phyloP scores from a whole-genome alignment of 2,888 invertebrate species.

The Lasioglossum marginatum region DNA sequence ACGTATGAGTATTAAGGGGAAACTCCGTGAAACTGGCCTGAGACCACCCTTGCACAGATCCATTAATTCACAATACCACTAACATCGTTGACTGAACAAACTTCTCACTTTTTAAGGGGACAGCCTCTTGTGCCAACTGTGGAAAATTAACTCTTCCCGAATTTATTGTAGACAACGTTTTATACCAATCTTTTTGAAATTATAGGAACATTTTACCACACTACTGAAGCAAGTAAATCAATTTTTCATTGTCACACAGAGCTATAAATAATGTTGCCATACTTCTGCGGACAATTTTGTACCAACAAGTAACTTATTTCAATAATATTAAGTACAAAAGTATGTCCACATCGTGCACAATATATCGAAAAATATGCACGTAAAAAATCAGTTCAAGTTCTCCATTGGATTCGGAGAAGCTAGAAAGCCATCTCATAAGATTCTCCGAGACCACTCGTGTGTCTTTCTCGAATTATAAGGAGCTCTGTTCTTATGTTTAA shows the following conservation, averaged over 20 bases:
- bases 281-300: neutral
- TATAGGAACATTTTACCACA: neutral
- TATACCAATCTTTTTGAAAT: neutral
- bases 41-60: slow-evolving; percentile 74
- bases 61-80: slow-evolving; percentile 66
- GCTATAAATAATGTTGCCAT: too few relatives aligned
- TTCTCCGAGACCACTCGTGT: too few relatives aligned
- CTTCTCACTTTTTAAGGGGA: neutral
- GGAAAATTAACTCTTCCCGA: neutral
- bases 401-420: too few relatives aligned
- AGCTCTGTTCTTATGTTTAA: too few relatives aligned
- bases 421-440: too few relatives aligned
- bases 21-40: slow-evolving; percentile 64
- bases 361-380: neutral
- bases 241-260: too few relatives aligned
- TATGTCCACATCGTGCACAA: too few relatives aligned
- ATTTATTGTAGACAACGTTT: too few relatives aligned
- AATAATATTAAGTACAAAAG: too few relatives aligned
- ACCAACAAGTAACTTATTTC: neutral
- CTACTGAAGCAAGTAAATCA: neutral
- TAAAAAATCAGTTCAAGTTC: too few relatives aligned
- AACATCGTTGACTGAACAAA: slow-evolving; percentile 64
- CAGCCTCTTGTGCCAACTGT: neutral
- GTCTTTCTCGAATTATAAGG: too few relatives aligned
- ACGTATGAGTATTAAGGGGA: slow-evolving; percentile 73